These are phyloP conservation scores for Lamprotornis superbus DNA, from an alignment of 2,113 vertebrate species.

Conservation along the genomic window DNA sequence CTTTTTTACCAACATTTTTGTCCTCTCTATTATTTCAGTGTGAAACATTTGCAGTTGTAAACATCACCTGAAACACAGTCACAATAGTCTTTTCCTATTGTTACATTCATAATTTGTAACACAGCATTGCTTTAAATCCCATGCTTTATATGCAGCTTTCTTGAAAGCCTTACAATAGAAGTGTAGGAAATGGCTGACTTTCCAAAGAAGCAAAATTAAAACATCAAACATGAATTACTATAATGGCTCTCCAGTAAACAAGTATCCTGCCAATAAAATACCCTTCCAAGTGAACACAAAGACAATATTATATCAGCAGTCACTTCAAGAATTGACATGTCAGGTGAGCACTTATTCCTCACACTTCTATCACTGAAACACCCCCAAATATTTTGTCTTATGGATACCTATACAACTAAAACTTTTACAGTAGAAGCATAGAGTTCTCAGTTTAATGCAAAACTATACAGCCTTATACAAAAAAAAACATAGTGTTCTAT, in stretches of 20 bases:
- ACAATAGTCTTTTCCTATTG: background rate
- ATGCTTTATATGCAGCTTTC: background rate
- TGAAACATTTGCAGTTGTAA: background rate
- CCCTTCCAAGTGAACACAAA: background rate
- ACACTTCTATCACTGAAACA: background rate
- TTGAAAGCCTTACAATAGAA: constrained; percentile 8
- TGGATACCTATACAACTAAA: background rate
- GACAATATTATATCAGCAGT: background rate
- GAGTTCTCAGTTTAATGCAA: background rate
- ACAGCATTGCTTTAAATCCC: constrained; percentile 13
- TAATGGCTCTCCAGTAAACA: background rate
- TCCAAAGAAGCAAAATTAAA: constrained; percentile 16
- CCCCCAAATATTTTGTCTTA: background rate
- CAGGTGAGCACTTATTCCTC: background rate
- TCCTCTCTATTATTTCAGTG: background rate
- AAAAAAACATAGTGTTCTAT: background rate
- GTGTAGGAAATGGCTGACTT: constrained; percentile 28
- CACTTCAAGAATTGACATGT: background rate
- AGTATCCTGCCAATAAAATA: background rate
- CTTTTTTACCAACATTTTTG: background rate
- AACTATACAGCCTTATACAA: background rate
- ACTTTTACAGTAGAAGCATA: background rate
- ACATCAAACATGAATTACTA: constrained; percentile 22
- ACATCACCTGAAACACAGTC: background rate
- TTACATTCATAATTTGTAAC: constrained; percentile 30